Evolutionary conservation across 2,113 vertebrate species (phyloP).

Genomic region (Nanorana parkeri): DNA sequence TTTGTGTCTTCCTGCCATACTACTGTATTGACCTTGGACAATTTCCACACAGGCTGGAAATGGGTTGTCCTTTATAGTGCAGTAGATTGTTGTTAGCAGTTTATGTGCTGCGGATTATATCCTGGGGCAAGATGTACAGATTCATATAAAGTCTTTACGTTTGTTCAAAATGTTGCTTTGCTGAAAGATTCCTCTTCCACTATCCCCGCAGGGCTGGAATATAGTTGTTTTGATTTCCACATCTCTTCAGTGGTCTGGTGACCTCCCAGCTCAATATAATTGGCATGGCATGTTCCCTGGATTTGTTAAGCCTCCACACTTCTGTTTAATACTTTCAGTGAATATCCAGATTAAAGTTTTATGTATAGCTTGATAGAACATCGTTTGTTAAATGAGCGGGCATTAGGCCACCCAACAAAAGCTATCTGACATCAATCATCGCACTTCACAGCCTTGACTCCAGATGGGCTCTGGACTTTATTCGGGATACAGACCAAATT

Average conservation of each 20-base stretch:
- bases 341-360: conserved; percentile 47
- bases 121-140: background rate
- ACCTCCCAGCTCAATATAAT: conserved; percentile 24
- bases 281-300: conserved; percentile 27
- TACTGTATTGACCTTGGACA: too few relatives aligned
- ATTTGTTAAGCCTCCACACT: conserved; percentile 36
- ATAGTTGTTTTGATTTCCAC: conserved; percentile 25
- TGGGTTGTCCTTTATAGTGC: conserved; percentile 1
- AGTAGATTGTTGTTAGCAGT: conserved; percentile 11
- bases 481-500: conserved; percentile 56
- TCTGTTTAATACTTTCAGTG: conserved; percentile 29
- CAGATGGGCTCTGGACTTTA: conserved; percentile 57
- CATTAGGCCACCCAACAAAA: conserved; percentile 57
- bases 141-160: background rate
- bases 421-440: conserved; percentile 58
- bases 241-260: conserved; percentile 25
- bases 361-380: conserved; percentile 49
- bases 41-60: too few relatives aligned
- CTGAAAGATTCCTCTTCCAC: background rate
- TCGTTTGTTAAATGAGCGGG: conserved; percentile 54
- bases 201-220: conserved; percentile 12
- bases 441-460: conserved; percentile 57
- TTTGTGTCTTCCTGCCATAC: too few relatives aligned
- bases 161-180: background rate
- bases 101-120: background rate